phyloP scores from a whole-genome alignment of 2,113 vertebrate genomes.

The Orientallactaga bullata region DNA sequence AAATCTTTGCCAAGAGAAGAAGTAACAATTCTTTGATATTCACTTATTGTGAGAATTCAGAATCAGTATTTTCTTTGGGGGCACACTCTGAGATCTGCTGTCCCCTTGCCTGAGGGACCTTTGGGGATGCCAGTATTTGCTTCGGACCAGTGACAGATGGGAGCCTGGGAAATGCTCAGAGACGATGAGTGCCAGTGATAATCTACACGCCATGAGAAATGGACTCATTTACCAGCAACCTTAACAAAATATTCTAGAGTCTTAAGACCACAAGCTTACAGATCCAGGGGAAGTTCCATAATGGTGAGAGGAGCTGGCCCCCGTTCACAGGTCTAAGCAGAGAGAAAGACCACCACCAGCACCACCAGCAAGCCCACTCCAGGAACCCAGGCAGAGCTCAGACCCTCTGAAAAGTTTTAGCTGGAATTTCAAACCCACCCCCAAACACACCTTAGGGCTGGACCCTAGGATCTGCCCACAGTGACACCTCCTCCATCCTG shows the following conservation, averaged over 20 bases:
- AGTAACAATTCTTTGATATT: conserved; percentile 82
- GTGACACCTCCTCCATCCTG: too few relatives aligned
- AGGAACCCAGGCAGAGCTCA: too few relatives aligned
- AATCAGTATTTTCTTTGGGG: conserved; percentile 76
- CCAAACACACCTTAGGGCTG: too few relatives aligned
- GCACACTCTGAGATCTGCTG: conserved; percentile 30
- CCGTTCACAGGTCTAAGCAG: too few relatives aligned
- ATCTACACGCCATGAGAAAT: not conserved
- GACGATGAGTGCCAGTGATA: conserved; percentile 57
- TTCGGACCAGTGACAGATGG: conserved; percentile 74
- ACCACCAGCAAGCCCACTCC: too few relatives aligned
- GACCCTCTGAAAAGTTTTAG: too few relatives aligned
- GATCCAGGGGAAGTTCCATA: too few relatives aligned
- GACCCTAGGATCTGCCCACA: too few relatives aligned
- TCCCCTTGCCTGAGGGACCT: conserved; percentile 62
- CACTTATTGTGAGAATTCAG: conserved; percentile 80
- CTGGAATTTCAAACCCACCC: too few relatives aligned
- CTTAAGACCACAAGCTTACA: not conserved
- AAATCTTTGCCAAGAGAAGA: conserved; percentile 85
- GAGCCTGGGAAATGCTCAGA: conserved; percentile 71
- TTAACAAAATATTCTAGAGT: conserved; percentile 15
- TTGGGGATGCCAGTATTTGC: conserved; percentile 77
- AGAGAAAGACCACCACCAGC: too few relatives aligned
- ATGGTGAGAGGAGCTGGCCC: too few relatives aligned
- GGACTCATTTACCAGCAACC: not conserved